These are phyloP conservation scores for Myrmophylax atrothorax DNA, from an alignment of 2,113 vertebrate genomes.

Conservation along the genomic window DNA sequence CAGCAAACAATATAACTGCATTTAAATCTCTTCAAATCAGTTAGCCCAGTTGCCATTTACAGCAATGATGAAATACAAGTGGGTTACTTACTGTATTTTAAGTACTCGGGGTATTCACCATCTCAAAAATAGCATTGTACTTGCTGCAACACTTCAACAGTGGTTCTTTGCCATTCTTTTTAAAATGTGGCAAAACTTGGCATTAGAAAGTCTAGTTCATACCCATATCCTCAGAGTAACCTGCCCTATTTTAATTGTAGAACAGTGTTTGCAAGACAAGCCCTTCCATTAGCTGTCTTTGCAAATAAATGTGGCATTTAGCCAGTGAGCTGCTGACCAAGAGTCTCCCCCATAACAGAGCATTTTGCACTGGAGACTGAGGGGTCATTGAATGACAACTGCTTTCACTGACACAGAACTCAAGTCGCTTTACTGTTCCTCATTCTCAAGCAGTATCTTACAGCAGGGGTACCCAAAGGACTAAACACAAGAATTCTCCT, in stretches of 20 bases:
- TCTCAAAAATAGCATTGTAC: background rate
- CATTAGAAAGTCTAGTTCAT: background rate
- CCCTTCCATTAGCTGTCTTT: background rate
- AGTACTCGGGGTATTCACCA: background rate
- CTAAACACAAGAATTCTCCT: background rate
- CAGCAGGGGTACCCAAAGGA: background rate
- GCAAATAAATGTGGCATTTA: background rate
- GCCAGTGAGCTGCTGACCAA: background rate
- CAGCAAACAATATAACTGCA: background rate
- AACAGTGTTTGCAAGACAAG: background rate
- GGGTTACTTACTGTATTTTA: background rate
- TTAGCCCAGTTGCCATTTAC: background rate
- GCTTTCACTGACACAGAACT: background rate
- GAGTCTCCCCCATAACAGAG: background rate
- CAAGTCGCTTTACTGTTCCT: background rate
- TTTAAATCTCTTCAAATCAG: background rate
- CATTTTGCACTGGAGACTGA: background rate
- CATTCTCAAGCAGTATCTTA: background rate
- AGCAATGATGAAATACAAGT: background rate
- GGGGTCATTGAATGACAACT: background rate
- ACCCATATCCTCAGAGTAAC: background rate
- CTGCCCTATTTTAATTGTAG: background rate
- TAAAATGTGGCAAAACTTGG: background rate
- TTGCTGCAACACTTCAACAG: background rate
- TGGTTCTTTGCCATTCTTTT: fast-evolving